Evolutionary conservation across 2,888 invertebrate genomes (phyloP).

Genomic region (Onchidella celtica): DNA sequence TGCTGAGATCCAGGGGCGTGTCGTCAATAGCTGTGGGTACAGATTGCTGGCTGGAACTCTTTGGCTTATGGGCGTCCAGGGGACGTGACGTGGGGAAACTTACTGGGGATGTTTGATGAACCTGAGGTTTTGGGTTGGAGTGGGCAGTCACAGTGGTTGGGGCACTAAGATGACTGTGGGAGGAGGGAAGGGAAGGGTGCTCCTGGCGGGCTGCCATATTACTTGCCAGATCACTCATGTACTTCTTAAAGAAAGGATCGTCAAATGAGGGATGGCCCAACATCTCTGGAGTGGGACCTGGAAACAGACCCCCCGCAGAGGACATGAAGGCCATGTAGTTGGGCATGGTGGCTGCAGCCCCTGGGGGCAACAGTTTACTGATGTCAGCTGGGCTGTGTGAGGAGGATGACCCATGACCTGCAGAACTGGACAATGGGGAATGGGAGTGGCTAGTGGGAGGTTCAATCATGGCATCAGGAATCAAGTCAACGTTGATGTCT

Average conservation of each 20-base stretch:
- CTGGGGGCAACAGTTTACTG: constrained; percentile 73
- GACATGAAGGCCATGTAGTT: constrained; percentile 75
- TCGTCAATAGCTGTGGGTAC: constrained; percentile 23
- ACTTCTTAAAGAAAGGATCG: constrained; percentile 91
- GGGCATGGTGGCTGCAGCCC: constrained; percentile 68
- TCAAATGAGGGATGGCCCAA: constrained; percentile 95
- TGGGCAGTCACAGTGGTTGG: constrained; percentile 35
- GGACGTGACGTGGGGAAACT: constrained; percentile 40
- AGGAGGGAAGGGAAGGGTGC: constrained; percentile 16
- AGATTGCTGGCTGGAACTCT: constrained; percentile 15
- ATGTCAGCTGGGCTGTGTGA: constrained; percentile 61
- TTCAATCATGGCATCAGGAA: constrained; percentile 87
- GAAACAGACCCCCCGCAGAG: constrained; percentile 62
- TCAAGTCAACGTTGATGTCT: constrained; percentile 94
- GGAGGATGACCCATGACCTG: constrained; percentile 19
- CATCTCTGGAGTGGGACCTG: constrained; percentile 85
- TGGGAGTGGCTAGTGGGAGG: constrained; percentile 61
- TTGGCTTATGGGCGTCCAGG: constrained; percentile 43
- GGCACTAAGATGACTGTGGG: constrained; percentile 40
- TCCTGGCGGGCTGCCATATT: constrained; percentile 58
- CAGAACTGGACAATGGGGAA: constrained; percentile 50
- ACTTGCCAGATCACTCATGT: constrained; percentile 86
- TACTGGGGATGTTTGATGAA: constrained; percentile 53
- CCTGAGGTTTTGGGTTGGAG: constrained; percentile 45
- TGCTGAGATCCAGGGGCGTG: constrained; percentile 44